Conservation (phyloP, 2,888 invertebrate genomes). For the Nomada lathburiana region DNA sequence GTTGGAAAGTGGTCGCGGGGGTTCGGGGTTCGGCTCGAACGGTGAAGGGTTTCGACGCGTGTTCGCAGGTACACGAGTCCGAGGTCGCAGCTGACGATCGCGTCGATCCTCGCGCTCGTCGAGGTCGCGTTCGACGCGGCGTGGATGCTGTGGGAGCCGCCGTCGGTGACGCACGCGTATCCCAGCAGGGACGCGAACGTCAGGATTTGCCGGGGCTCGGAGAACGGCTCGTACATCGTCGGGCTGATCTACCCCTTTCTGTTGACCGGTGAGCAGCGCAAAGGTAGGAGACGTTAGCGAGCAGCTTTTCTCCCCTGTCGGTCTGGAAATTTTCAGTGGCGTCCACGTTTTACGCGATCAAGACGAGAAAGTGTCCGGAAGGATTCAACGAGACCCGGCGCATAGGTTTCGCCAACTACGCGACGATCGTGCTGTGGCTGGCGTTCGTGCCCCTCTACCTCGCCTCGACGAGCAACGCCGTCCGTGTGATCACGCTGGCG, state of each 20-base stretch:
- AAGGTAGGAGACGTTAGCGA: no score
- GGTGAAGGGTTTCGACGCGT: neutral
- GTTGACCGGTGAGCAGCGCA: constrained; percentile 82
- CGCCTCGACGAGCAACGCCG: constrained; percentile 84
- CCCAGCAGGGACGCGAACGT: constrained; percentile 81
- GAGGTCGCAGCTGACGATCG: constrained; percentile 85
- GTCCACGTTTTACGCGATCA: constrained; percentile 86
- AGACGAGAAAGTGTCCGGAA: constrained; percentile 86
- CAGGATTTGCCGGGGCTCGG: constrained; percentile 84
- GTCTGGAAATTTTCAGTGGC: constrained; percentile 71
- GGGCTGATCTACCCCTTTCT: constrained; percentile 86
- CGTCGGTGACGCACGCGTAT: constrained; percentile 82
- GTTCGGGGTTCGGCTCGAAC: no score
- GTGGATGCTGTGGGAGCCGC: constrained; percentile 85
- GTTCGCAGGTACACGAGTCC: constrained; percentile 84
- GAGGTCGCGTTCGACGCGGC: constrained; percentile 85
- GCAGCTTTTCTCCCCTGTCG: neutral
- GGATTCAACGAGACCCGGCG: constrained; percentile 87
- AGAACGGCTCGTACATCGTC: constrained; percentile 85
- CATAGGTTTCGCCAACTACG: constrained; percentile 86
- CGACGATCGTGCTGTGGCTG: constrained; percentile 86
- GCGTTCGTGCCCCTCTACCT: constrained; percentile 86
- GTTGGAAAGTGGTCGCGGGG: no score
- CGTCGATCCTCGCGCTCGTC: constrained; percentile 84
- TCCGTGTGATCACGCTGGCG: constrained; percentile 85